Evolutionary conservation across 30 jellyfish, hydroid and myxozoan genomes (phyloP), one percentile per base, ranked within the genome.

Genomic region (Turritopsis rubra): DNA sequence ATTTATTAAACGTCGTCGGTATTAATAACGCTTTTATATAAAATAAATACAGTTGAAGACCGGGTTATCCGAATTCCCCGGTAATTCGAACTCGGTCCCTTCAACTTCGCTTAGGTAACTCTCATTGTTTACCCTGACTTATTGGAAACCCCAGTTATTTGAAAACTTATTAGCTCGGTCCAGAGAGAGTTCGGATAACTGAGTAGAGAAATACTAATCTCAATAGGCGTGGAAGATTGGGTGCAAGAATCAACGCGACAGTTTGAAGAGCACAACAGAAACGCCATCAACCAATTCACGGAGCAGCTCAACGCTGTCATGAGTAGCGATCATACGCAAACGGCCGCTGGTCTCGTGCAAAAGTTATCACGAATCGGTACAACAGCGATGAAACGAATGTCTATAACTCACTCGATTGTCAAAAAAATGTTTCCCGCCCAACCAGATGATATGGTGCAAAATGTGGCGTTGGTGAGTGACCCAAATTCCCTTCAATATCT

Each of bases 211-310:
- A 41, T n/a, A 41, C 13, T 41, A 3, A 41, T 41, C 30, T 7
- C 28, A 0, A 16, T 53, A 80, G 87, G 87, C 9, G 87, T 80
- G 8, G 87, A 80, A 26, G 81, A 80, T 29, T 80, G 87, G 87
- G 87, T 80, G 29, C 87, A 80, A 80, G 81, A 53, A 19, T 80
- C 87, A 23, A 80, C 84, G 26, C 87, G 84, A 25, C 79, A 18
- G 0, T 80, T 80, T 52, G 87, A 80, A 54, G 87, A 80, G 8
- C 87, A 80, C 52, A 80, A 80, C 66, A 21, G 84, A n/a, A 80
- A 80, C 54, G 87, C 87, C 4, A 54, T 80, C 29, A 41, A 31
- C 66, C 70, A 28, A 80, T 80, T 80, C 20, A 80, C 87, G 21
- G 87, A 80, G 8, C 87, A 80, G 53, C 70, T 80, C n/a, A 68